Base-by-base conservation (phyloP, 1,140 invertebrate genomes). In the Thalassaphorura encarpata region DNA sequence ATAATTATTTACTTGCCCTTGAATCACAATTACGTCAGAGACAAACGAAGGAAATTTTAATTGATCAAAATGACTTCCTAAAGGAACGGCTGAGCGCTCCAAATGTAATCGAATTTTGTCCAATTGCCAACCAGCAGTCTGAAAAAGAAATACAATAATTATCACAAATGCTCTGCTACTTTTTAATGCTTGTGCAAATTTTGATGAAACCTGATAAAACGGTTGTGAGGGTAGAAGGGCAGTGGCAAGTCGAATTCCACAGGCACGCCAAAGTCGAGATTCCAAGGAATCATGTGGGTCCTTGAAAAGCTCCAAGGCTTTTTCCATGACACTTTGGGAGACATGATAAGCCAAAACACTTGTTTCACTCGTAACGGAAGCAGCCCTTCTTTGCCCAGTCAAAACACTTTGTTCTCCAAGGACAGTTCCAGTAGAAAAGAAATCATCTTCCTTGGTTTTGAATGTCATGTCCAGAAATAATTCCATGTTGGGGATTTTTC, bases 381-480 rank as follows among this genome's bases (percentile, higher is more conserved):
- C 68, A 24, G 67, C 67, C 23, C 71, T 56, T 2, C 65, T 66
- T 33, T 66, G 65, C 36, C 67, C 66, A n/a, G 69, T 71, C 8
- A 74, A 56, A 21, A 74, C 54, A 13, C 71, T 69, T 56, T 72
- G 68, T 60, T 75, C 73, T 3, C 74, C 73, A 21, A 75, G 66
- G 5, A 74, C 69, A 31, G 68, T 71, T 16, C 73, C 73, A 13
- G 69, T 61, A 1, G 69, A 66, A 51, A 73, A 57, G 50, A 70
- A 75, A 52, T 75, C 72, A 18, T 70, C 61, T 24, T 68, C 60
- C 45, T 56, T 48, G 8, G 52, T 43, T 21, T 58, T 23, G 40
- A 58, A 66, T 6, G 31, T 24, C 13, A 61, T 11, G 26, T 61
- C 59, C 13, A 46, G 26, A 24, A 62, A 55, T n/a, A 58, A 36